Evolutionary conservation across 2,113 vertebrate species (phyloP).

Genomic region (Gavia stellata): DNA sequence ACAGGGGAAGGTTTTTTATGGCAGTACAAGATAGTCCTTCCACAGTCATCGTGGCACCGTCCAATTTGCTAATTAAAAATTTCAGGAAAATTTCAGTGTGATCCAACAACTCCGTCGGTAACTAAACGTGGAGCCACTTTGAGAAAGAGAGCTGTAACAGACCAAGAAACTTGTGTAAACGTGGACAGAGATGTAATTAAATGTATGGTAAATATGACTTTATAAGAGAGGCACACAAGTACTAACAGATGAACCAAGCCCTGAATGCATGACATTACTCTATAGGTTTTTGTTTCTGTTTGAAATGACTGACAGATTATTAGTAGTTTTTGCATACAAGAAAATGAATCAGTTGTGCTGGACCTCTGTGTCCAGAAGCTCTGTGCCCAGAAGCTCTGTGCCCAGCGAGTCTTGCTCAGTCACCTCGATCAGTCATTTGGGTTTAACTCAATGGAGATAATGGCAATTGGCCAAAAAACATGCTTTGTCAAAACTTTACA

Average conservation of each 20-base stretch:
- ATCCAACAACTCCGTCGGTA: rapidly evolving
- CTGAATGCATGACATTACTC: not conserved
- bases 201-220: not conserved
- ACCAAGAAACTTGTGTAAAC: not conserved
- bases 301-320: not conserved
- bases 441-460: not conserved
- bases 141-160: not conserved
- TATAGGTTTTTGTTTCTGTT: not conserved
- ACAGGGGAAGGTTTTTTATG: not conserved
- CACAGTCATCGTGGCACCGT: not conserved
- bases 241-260: not conserved
- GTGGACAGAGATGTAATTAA: not conserved
- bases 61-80: not conserved
- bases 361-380: not conserved
- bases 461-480: not conserved
- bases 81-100: not conserved
- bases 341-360: not conserved
- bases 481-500: not conserved
- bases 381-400: not conserved
- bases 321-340: not conserved
- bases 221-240: not conserved
- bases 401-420: not conserved
- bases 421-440: not conserved
- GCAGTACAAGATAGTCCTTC: not conserved
- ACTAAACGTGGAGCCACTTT: not conserved